A percentile compares a stretch with the other conserved stretches of the same genome.
These are phyloP conservation scores for Athalia circularis DNA, from an alignment of 2,888 invertebrate species.

Conservation along the genomic window DNA sequence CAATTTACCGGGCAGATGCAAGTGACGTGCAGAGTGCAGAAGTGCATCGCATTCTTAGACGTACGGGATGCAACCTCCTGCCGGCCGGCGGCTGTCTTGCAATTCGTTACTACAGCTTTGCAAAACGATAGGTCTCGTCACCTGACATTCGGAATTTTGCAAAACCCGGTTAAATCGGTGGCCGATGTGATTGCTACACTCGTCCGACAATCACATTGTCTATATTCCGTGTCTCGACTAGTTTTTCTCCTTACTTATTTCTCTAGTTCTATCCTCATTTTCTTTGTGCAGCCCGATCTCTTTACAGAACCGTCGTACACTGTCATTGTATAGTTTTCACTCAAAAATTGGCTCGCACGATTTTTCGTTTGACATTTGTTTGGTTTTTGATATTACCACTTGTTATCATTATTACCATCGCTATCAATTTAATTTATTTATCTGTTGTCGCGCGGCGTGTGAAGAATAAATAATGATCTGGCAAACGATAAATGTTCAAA, in stretches of 20 bases:
- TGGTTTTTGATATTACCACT: neutral
- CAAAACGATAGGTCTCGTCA: neutral
- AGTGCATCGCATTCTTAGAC: conserved; percentile 58
- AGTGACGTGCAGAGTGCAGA: conserved; percentile 56
- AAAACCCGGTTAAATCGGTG: conserved; percentile 3
- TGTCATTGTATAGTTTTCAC: conserved; percentile 11
- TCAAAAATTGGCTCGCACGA: neutral
- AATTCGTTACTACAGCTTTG: conserved; percentile 13
- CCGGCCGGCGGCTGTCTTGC: conserved; percentile 60
- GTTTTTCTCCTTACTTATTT: conserved; percentile 7
- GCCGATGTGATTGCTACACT: conserved; percentile 20
- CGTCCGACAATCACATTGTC: conserved; percentile 1
- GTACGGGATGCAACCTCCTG: conserved; percentile 56
- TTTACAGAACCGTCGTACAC: conserved; percentile 23
- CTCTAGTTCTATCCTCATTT: neutral
- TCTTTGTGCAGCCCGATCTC: conserved; percentile 21
- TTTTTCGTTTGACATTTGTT: conserved; percentile 16
- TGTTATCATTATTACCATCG: neutral
- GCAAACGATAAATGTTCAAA: too few species aligned
- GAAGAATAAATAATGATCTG: neutral
- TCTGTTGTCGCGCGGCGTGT: neutral
- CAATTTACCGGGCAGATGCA: conserved; percentile 19
- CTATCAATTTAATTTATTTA: neutral
- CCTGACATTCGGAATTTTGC: neutral
- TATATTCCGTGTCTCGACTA: neutral